Base-by-base conservation (phyloP, 1,140 invertebrate species). In the Brachionus paranguensis region DNA sequence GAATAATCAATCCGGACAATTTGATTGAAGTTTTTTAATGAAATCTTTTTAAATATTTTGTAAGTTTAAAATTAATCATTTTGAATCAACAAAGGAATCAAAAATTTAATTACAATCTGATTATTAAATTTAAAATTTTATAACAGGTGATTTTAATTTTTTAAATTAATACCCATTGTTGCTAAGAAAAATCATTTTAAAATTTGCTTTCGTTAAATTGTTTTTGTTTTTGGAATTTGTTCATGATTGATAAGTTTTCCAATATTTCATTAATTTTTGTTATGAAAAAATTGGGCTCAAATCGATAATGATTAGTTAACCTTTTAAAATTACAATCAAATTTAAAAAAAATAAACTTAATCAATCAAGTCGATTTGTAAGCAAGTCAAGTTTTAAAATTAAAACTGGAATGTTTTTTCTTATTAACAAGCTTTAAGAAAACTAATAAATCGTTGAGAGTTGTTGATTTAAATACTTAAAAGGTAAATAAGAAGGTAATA, bases 401-500 rank as follows among this genome's bases (percentile, higher is more conserved):
- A 50, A n/a, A 50, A 20, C 27, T 47, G 0, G 4, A 60, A 60
- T 20, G n/a, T 20, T 60, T 60, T 60, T 60, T 60, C 53, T 60
- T 60, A 60, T 68, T 68, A 68, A 68, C 65, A 68, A 68, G 33
- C n/a, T 41, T 41, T 11, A 68, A n/a, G 65, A 68, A 68, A 68
- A 41, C 65, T 68, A 68, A 68, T 68, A 68, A 68, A 33, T 68
- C 65, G 29, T 68, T 37, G 33, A 68, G 65, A 68, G 12, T 68
- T 68, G 65, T 68, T 68, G 65, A 68, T 68, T 68, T 68, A 8
- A 60, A 17, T 60, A 60, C 65, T 68, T 68, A 68, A 68, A 37
- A 68, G 65, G 65, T 68, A 68, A 68, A 68, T 68, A 68, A 68
- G 65, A 68, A 68, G 65, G 65, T 68, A 27, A 12, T 8, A 60